Evolutionary conservation across 2,797 vertebrate species (phyloP), one percentile per base, ranked within the genome.

Genomic region (Microctenopoma lineatum): DNA sequence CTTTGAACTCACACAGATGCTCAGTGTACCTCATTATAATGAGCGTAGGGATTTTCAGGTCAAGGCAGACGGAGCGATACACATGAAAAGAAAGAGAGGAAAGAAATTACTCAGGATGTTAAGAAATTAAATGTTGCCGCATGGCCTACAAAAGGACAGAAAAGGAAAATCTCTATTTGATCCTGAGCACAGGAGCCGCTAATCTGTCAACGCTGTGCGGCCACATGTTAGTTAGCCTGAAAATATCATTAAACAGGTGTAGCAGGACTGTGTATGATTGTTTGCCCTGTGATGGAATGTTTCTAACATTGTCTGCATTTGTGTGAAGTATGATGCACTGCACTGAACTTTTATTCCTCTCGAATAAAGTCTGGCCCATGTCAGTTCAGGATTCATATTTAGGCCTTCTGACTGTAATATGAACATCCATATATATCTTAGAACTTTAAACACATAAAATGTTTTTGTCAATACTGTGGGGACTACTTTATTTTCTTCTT

Each of bases 21-120:
- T 72, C 60, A 44, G 42, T 51, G 55, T 29, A 73, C 62, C 73
- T 78, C 76, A 66, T 79, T 79, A 75, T 59, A 80, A 79, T 45
- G 16, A 76, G 51, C 15, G 32, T 55, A 21, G 66, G 52, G 50
- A 42, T 70, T 80, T 77, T 39, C 70, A 80, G 76, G 68, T 75
- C 68, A 79, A 76, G 48, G 75, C 58, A 66, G 73, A 79, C 56
- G n/a, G 59, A 78, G 66, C 45, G 71, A 71, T 75, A 59, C 21
- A 63, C 45, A 57, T 45, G 36, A 32, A 59, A 50, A 47, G 13
- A 59, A 14, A 26, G 16, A 4, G 29, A 18, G 44, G 58, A 56
- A 25, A 39, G 4, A 67, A 71, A 75, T 77, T 50, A 79, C 44
- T n/a, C 60, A 53, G 44, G 61, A 36, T 66, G 39, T 25, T 61